phyloP scores from a whole-genome alignment of 2,113 vertebrate species.

The Collichthys lucidus region DNA sequence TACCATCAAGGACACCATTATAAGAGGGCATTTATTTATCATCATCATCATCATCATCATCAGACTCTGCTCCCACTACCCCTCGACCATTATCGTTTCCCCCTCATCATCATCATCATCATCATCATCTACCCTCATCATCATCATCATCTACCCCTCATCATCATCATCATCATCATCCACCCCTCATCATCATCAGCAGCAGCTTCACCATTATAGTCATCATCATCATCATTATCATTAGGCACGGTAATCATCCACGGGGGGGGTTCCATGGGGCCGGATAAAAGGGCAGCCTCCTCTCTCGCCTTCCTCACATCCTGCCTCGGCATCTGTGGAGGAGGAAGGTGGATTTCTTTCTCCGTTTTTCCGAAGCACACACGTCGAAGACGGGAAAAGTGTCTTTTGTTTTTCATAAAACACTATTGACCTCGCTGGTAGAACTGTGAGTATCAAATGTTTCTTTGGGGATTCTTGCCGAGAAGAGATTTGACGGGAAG shows the following conservation, averaged over 20 bases:
- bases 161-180: constrained; percentile 6
- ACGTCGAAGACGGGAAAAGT: neutral
- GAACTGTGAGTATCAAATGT: constrained; percentile 47
- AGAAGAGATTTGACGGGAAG: neutral
- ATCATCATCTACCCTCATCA: constrained; percentile 68
- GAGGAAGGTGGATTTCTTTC: constrained; percentile 26
- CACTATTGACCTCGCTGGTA: neutral
- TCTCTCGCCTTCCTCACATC: constrained; percentile 69
- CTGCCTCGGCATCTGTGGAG: constrained; percentile 50
- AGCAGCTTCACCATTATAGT: constrained; percentile 83
- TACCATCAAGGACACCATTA: constrained; percentile 87
- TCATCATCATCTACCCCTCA: constrained; percentile 63
- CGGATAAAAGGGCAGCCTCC: constrained; percentile 79
- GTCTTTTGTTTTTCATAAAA: neutral
- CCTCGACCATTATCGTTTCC: constrained; percentile 75
- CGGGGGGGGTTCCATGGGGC: constrained; percentile 74
- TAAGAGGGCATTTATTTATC: constrained; percentile 82
- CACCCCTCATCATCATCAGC: constrained; percentile 49
- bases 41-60: constrained; percentile 85
- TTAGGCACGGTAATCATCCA: constrained; percentile 86
- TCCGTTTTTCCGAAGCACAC: constrained; percentile 4
- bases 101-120: constrained; percentile 78
- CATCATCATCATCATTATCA: constrained; percentile 90
- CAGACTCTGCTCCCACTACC: constrained; percentile 72
- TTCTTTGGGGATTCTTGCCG: neutral